phyloP scores from a whole-genome alignment of 2,113 vertebrate genomes.

The Carassius carassius region DNA sequence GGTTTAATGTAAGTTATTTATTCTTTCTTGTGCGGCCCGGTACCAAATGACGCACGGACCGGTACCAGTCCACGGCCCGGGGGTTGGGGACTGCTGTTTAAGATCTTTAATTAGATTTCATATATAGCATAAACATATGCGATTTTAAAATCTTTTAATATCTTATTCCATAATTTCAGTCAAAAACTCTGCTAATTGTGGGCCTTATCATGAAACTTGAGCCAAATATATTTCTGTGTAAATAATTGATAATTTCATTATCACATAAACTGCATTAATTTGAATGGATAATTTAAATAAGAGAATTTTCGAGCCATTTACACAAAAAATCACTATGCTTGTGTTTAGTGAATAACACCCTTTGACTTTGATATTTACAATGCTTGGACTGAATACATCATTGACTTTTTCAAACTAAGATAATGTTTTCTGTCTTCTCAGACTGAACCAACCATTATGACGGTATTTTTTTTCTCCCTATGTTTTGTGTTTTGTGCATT shows the following conservation, averaged over 20 bases:
- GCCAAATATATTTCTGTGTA: neutral
- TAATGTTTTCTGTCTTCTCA: slow-evolving; percentile 12
- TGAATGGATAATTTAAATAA: neutral
- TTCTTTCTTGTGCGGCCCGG: no score
- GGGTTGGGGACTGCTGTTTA: no score
- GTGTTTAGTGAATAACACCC: slow-evolving; percentile 1
- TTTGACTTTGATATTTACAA: slow-evolving; percentile 13
- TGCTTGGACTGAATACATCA: neutral
- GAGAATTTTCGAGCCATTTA: neutral
- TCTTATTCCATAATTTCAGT: neutral
- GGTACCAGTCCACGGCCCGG: no score
- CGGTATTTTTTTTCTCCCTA: neutral
- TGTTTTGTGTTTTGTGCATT: neutral
- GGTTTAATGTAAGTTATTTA: no score
- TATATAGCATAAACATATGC: neutral
- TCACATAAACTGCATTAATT: neutral
- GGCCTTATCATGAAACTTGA: neutral
- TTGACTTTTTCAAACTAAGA: neutral
- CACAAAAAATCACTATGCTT: neutral
- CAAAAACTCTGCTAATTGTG: neutral
- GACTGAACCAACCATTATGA: slow-evolving; percentile 10
- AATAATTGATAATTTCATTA: neutral
- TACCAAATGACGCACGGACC: no score
- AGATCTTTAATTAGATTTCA: neutral
- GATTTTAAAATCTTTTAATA: no score